Base-by-base conservation (phyloP, 2,113 vertebrate species). In the Dissostichus mawsoni region DNA sequence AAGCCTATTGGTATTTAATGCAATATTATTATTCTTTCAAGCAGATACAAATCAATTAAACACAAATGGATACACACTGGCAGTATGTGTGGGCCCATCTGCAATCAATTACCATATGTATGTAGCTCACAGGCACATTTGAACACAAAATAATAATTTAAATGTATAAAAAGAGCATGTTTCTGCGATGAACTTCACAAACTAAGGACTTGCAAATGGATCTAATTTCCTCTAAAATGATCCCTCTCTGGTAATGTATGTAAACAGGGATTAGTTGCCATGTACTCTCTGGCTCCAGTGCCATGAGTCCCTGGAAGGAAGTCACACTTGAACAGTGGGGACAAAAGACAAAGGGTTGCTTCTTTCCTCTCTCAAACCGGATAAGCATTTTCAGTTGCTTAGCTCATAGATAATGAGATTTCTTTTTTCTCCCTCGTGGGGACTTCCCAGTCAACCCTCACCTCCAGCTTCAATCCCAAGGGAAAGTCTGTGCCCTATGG, bases 381-480 rank as follows among this genome's bases (percentile, higher is more conserved):
- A 93, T 83, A 87, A 82, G 90, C 90, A 92, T 93, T 92, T 92
- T 73, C 86, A 85, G 84, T 90, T 82, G 87, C 91, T 93, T 92
- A 93, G 90, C 89, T 94, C 92, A 93, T 90, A 83, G 90, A 91
- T 91, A 90, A 93, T 87, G 88, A 84, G 75, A 91, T 93, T 88
- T 83, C 69, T 68, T 88, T 86, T 87, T 83, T 80, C 77, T 79
- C 79, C 80, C 90, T 83, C 62, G 9, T 51, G 78, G 91, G 92
- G 86, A 92, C 74, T 90, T 90, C 90, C 90, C 81, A 70, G 75
- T 84, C 67, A 68, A 80, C 80, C 85, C 62, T 92, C 61, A 87
- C 84, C 82, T 89, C 86, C 65, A 44, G 83, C 55, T 80, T 66
- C 65, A 63, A 57, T 90, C 91, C 87, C 91, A 56, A 48, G 90